Base-by-base conservation (phyloP, 2,113 vertebrate genomes). In the Atlantisia rogersi region DNA sequence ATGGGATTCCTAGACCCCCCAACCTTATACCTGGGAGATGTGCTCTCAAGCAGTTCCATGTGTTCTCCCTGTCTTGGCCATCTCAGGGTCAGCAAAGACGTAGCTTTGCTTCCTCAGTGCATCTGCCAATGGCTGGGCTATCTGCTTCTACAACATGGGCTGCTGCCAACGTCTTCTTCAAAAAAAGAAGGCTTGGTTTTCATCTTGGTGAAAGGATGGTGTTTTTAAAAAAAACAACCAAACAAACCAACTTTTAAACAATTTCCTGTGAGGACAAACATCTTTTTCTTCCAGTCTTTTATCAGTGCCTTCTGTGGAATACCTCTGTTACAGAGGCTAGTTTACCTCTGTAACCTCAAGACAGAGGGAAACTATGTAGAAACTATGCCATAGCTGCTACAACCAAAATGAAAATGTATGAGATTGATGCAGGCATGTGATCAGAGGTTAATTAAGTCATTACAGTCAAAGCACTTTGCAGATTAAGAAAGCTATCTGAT, bases 401-500 rank as follows among this genome's bases (percentile, higher is more conserved):
- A 94, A 86, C 16, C 39, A 40, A 90, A 86, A 82, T 35, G 39
- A 86, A 91, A 94, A 90, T 53, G 48, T 37, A 65, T 78, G 81
- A 89, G 35, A 88, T 31, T 84, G 44, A 37, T 75, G 60, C 40
- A 69, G 76, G 52, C 42, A 77, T 52, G 22, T 71, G 56, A 92
- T 70, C 68, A 86, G 80, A 80, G 63, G 52, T 90, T 94, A 92
- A 95, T 82, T 48, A 92, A 93, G 18, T 93, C 79, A 86, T 91
- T 95, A 75, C 29, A 73, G 65, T 76, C 58, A n/a, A 77, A 87
- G 14, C 62, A 71, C 69, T 87, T 79, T 86, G 50, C 46, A 78
- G 75, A 83, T 88, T 86, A 94, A 70, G 67, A 39, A 50, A 93
- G 63, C 37, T 91, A 50, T 29, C 59, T 93, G 82, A 91, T 73